Base-by-base conservation (phyloP, 2,888 invertebrate species). In the Parascotia fuliginaria region DNA sequence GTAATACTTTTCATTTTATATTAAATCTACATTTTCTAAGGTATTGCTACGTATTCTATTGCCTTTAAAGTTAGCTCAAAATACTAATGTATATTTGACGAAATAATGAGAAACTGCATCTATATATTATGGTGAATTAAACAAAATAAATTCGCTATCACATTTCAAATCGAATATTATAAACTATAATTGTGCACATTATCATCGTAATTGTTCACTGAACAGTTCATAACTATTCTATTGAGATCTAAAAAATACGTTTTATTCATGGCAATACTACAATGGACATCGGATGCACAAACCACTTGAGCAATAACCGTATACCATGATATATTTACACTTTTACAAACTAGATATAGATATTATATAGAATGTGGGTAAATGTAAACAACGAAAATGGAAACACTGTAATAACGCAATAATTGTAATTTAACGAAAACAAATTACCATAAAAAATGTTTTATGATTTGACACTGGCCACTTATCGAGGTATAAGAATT, bases 181-280 rank as follows among this genome's bases (percentile, higher is more conserved):
- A 27, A 32, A 44, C 63, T 60, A 69, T 43, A 41, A 42, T 70
- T 72, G 68, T 72, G 74, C 65, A 67, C 50, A 40, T 60, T 48
- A n/a, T 51, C 33, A 38, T 32, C 38, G 42, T 58, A 62, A 62
- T 59, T 54, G 50, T 57, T 51, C 45, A 60, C 71, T 70, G 72
- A 77, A 73, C 65, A 70, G 66, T 77, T 77, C 65, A 75, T 63
- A 75, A 77, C 87, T 86, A 72, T 73, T 63, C 84, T 89, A 89
- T 77, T 88, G 89, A 89, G 89, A 89, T 89, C 89, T 87, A 67
- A 78, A 75, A 79, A 76, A 82, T 81, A 82, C 73, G 60, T 81
- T 62, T 57, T 72, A 71, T 74, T 77, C 81, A 87, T 86, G 87
- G 86, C 87, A 83, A 78, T 77, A 58, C 71, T 70, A 65, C 68